phyloP scores from a whole-genome alignment of 1,140 invertebrate genomes.

The Drosophila simulans region DNA sequence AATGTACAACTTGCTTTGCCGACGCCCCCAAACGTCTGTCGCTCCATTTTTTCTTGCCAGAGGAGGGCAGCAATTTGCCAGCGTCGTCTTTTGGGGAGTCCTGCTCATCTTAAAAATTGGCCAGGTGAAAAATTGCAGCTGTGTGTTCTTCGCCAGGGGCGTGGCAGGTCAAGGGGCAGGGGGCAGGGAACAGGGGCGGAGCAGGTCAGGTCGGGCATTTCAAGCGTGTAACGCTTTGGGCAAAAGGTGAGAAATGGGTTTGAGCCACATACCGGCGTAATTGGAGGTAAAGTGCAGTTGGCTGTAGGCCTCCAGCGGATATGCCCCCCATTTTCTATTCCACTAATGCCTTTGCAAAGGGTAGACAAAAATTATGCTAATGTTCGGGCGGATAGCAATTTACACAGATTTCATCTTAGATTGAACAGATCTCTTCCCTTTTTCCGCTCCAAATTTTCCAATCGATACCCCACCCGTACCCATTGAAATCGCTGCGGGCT shows the following conservation, averaged over 20 bases:
- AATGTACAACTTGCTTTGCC: slow-evolving; percentile 51
- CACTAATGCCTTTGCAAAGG: not conserved
- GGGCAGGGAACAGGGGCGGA: not conserved
- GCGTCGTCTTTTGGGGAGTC: slow-evolving; percentile 35
- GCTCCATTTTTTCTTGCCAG: slow-evolving; percentile 9
- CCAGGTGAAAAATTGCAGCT: slow-evolving; percentile 84
- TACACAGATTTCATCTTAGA: slow-evolving; percentile 32
- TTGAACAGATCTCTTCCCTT: slow-evolving; percentile 8
- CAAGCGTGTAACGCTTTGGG: slow-evolving; percentile 36
- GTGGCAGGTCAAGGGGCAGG: not conserved
- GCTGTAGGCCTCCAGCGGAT: slow-evolving; percentile 49
- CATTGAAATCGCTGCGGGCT: slow-evolving; percentile 30
- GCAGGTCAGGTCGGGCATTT: slow-evolving; percentile 44
- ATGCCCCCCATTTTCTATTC: not conserved
- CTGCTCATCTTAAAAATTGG: slow-evolving; percentile 81
- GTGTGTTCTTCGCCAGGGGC: slow-evolving; percentile 46
- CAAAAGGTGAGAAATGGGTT: slow-evolving; percentile 2
- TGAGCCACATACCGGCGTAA: slow-evolving; percentile 12
- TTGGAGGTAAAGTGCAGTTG: slow-evolving; percentile 65
- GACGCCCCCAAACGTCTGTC: too few species aligned
- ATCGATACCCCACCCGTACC: not conserved
- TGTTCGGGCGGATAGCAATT: slow-evolving; percentile 5
- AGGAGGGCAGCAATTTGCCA: slow-evolving; percentile 41
- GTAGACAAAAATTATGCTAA: slow-evolving; percentile 27
- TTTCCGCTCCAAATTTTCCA: slow-evolving; percentile 2